These are phyloP conservation scores for Trachurus trachurus DNA, from an alignment of 2,797 vertebrate genomes.

Conservation along the genomic window DNA sequence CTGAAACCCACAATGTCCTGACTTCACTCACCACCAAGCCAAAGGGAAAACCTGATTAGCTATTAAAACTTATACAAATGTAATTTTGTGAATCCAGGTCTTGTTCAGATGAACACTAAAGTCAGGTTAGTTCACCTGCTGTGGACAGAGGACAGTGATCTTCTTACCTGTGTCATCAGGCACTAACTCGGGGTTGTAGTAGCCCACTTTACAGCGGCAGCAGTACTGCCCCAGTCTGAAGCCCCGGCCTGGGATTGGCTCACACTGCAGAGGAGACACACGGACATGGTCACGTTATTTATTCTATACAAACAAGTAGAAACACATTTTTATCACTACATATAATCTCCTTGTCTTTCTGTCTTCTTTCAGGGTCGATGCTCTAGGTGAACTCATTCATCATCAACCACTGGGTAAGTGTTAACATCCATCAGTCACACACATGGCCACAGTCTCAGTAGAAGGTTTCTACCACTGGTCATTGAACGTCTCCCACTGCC, in stretches of 20 bases:
- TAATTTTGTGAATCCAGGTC: too few relatives aligned
- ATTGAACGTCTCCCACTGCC: not conserved
- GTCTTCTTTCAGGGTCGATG: not conserved
- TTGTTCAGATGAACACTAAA: too few relatives aligned
- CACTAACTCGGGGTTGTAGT: slow-evolving; percentile 80
- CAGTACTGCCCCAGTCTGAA: slow-evolving; percentile 93
- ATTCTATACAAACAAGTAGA: too few relatives aligned
- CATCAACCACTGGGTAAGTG: not conserved
- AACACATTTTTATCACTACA: too few relatives aligned
- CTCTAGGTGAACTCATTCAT: not conserved
- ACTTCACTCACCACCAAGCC: too few relatives aligned
- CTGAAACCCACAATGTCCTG: too few relatives aligned
- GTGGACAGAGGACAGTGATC: not conserved
- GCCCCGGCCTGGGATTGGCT: slow-evolving; percentile 86
- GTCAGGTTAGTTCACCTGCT: not conserved
- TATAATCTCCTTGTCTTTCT: too few relatives aligned
- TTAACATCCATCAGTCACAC: not conserved
- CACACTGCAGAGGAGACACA: slow-evolving; percentile 83
- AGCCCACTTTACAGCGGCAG: slow-evolving; percentile 93
- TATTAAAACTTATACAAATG: too few relatives aligned
- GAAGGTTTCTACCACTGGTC: not conserved
- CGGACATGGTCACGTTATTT: not conserved
- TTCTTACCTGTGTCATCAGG: slow-evolving; percentile 66
- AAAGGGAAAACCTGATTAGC: too few relatives aligned
- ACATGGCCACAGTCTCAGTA: too few relatives aligned